Evolutionary conservation across 2,797 vertebrate genomes (phyloP), one percentile per base, ranked within the genome.

Genomic region (Anomalospiza imberbis): DNA sequence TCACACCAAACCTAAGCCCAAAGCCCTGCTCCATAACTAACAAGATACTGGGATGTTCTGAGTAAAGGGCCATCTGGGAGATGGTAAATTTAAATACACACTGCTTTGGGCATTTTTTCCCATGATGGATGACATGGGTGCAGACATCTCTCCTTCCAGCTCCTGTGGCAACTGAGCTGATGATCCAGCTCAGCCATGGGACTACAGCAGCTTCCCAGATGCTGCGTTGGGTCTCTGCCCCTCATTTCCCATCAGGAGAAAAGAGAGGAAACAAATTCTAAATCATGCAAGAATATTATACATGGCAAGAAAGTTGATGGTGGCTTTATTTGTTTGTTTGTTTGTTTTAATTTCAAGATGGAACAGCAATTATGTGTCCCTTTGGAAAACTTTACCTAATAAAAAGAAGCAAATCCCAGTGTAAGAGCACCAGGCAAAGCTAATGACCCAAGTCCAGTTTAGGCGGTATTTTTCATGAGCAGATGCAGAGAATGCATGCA

Each of bases 61-160:
- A 83, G 29, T 34, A 71, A 92, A 72, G 32, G 17, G 31, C 31
- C 2, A 1, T 18, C 5, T 61, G 42, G 48, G 34, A 77, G 63
- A 24, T 4, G 5, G 5, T 12, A 72, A 72, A 24, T 20, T 85
- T 24, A 58, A 65, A 31, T 13, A 44, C 26, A 42, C 0, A 5
- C 20, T 72, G 48, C 18, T 67, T 57, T 31, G 62, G 48, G 70
- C 40, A 24, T 57, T 80, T 91, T 44, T 66, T 32, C 17, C 38
- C 0, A 0, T 0, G 3, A 66, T 57, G 40, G 36, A 42, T 40
- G 31, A 24, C 40, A 8, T 9, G 8, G 34, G 38, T 19, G 24
- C 34, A 88, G 53, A 19, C 22, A 32, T 17, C 45, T 77, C 47
- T 87, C 50, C 68, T 29, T 76, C 42, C 48, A 67, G 45, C 21